Conservation (phyloP, 2,797 vertebrate genomes). For the Selene dorsalis region DNA sequence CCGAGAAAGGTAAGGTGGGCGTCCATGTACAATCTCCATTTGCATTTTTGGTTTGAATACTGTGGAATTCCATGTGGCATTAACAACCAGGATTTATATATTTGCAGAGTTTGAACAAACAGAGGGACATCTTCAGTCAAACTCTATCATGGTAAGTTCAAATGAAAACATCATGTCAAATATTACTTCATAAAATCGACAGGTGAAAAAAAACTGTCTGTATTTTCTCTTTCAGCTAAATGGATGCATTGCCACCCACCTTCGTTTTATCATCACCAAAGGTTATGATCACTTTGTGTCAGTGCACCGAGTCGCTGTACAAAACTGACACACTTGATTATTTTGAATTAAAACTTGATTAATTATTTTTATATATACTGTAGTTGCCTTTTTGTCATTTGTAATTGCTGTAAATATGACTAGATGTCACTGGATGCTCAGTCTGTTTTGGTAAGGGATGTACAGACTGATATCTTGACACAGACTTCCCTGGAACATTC, state of each 20-base stretch:
- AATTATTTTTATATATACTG: conserved; percentile 19
- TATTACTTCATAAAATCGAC: background rate
- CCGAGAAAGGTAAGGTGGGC: conserved; percentile 88
- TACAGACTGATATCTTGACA: background rate
- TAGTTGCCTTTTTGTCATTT: conserved; percentile 15
- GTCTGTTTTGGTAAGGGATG: conserved; percentile 20
- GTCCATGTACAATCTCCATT: background rate
- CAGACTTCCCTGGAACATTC: background rate
- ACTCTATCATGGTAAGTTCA: conserved; percentile 89
- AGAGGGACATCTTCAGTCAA: conserved; percentile 91
- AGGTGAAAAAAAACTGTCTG: conserved; percentile 7
- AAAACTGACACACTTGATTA: conserved; percentile 54
- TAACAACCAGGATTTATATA: conserved; percentile 31
- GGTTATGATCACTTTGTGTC: conserved; percentile 95
- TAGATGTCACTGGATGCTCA: conserved; percentile 18
- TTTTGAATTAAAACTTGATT: conserved; percentile 22
- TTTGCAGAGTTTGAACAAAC: conserved; percentile 87
- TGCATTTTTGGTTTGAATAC: background rate
- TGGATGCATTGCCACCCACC: conserved; percentile 85
- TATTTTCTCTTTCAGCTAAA: conserved; percentile 82
- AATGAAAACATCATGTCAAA: background rate
- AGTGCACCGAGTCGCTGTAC: conserved; percentile 85
- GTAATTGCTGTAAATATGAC: conserved; percentile 17
- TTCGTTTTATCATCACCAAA: conserved; percentile 91
- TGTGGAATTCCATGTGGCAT: background rate